Conservation (phyloP, 2,113 vertebrate species). For the Tiliqua scincoides region DNA sequence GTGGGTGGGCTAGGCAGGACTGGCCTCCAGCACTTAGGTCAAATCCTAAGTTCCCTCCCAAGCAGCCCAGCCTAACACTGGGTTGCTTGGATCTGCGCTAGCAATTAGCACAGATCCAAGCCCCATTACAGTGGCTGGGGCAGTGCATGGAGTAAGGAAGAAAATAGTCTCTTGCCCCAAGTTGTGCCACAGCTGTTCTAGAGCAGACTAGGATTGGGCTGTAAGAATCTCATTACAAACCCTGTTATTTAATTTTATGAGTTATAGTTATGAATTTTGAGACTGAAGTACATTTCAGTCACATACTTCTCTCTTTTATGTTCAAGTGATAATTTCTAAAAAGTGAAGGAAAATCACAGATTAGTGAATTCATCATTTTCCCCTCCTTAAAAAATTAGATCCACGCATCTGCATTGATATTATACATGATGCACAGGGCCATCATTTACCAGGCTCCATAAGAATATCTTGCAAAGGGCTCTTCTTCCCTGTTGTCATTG, state of each 20-base stretch:
- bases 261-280: background rate
- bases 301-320: slow-evolving; percentile 12
- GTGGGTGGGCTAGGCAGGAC: too few relatives aligned
- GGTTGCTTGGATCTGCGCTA: too few relatives aligned
- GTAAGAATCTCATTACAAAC: too few relatives aligned
- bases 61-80: too few relatives aligned
- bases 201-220: too few relatives aligned
- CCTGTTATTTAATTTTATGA: background rate
- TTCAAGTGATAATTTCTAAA: background rate
- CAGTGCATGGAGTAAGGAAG: too few relatives aligned
- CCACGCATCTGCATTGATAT: background rate
- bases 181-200: too few relatives aligned
- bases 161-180: too few relatives aligned
- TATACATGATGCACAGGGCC: background rate
- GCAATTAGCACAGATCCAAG: too few relatives aligned
- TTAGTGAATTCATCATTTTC: background rate
- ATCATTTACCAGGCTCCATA: background rate
- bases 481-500: background rate
- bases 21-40: too few relatives aligned
- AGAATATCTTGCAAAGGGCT: background rate
- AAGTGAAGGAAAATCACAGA: slow-evolving; percentile 11
- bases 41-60: too few relatives aligned
- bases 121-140: too few relatives aligned
- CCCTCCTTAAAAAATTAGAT: background rate
- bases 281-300: background rate